phyloP scores from a whole-genome alignment of 2,797 vertebrate genomes.

The Tolypeutes matacus region DNA sequence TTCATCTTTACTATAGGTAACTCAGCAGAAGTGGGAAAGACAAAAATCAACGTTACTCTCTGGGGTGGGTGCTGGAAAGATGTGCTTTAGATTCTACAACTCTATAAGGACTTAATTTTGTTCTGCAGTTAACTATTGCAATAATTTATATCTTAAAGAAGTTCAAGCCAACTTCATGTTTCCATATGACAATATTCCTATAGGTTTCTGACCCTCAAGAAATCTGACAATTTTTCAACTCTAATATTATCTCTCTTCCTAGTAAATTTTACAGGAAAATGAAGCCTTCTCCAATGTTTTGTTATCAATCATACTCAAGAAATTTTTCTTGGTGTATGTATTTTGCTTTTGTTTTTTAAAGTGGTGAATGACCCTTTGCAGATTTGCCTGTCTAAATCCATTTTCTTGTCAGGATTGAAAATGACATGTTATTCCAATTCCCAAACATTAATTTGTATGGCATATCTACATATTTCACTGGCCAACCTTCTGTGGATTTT shows the following conservation, averaged over 20 bases:
- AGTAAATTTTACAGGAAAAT: slow-evolving; percentile 48
- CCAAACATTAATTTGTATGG: slow-evolving; percentile 87
- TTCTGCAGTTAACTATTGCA: not conserved
- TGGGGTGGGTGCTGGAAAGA: not conserved
- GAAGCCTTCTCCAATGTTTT: not conserved
- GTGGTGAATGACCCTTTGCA: slow-evolving; percentile 66
- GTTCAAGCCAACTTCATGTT: not conserved
- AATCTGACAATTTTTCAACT: slow-evolving; percentile 17
- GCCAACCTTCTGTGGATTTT: slow-evolving; percentile 87
- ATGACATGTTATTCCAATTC: slow-evolving; percentile 86
- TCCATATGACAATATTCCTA: not conserved
- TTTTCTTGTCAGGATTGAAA: slow-evolving; percentile 84
- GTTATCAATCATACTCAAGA: slow-evolving; percentile 43
- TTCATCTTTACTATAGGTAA: not conserved
- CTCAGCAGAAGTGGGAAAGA: not conserved
- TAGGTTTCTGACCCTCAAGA: not conserved
- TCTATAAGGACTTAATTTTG: not conserved
- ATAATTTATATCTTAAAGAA: not conserved
- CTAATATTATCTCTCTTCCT: not conserved
- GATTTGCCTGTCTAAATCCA: slow-evolving; percentile 85
- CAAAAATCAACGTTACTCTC: not conserved
- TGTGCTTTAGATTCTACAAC: not conserved
- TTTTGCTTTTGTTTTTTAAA: slow-evolving; percentile 81
- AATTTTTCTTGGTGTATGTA: slow-evolving; percentile 50
- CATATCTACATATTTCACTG: slow-evolving; percentile 85